These are phyloP conservation scores for Lepidocolaptes lacrymiger DNA, from an alignment of 2,797 vertebrate species.

Conservation along the genomic window DNA sequence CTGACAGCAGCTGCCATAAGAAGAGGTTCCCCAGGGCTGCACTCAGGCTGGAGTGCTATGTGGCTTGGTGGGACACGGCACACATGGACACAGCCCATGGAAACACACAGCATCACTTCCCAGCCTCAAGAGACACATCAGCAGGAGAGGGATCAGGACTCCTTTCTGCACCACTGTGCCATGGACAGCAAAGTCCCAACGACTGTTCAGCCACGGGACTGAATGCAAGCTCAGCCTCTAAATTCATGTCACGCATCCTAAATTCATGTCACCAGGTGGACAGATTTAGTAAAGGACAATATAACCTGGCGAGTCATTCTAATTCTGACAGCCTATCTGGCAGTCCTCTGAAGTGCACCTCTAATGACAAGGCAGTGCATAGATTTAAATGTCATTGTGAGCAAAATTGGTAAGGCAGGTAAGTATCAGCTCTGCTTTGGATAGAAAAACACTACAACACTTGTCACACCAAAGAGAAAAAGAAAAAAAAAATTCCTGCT, in stretches of 20 bases:
- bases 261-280: neutral
- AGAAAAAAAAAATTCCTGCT: neutral
- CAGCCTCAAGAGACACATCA: neutral
- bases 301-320: constrained; percentile 7
- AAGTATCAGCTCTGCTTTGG: neutral
- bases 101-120: neutral
- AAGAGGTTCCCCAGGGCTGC: neutral
- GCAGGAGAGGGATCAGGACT: neutral
- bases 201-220: neutral
- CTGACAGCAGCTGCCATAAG: neutral
- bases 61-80: neutral
- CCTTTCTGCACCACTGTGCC: neutral
- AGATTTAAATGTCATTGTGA: constrained; percentile 21
- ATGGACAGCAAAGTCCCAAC: neutral
- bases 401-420: constrained; percentile 1
- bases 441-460: neutral
- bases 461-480: neutral
- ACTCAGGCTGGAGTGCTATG: accelerated
- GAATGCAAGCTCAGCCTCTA: neutral
- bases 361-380: neutral
- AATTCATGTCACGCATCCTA: neutral
- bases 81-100: neutral
- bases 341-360: neutral
- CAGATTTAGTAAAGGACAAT: constrained; percentile 13
- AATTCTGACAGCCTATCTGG: constrained; percentile 11